phyloP scores from a whole-genome alignment of 2,888 invertebrate genomes.

The Eupithecia centaureata region DNA sequence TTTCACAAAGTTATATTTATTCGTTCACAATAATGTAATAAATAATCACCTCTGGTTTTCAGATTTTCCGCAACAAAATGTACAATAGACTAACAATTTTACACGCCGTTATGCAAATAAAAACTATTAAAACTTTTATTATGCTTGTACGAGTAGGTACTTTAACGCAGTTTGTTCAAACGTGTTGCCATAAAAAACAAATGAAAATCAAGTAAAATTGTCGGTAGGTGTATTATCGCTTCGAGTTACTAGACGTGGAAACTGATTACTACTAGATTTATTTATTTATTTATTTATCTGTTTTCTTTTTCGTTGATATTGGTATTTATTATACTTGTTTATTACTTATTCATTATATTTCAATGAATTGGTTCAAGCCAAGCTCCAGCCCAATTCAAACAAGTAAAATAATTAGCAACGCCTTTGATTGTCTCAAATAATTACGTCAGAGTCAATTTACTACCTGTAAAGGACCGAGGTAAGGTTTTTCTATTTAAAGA shows the following conservation, averaged over 20 bases:
- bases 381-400: neutral
- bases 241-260: neutral
- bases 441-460: too few relatives aligned
- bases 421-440: neutral
- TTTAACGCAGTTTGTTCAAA: neutral
- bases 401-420: neutral
- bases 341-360: neutral
- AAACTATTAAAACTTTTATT: conserved; percentile 32
- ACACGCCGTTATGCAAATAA: conserved; percentile 31
- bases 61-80: neutral
- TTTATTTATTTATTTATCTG: neutral
- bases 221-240: neutral
- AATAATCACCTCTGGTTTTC: neutral
- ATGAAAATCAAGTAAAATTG: neutral
- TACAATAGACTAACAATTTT: conserved; percentile 23
- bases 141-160: conserved; percentile 7
- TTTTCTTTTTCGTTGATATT: neutral
- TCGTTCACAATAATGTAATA: neutral
- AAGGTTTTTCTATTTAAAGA: too few relatives aligned
- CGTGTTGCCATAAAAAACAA: neutral
- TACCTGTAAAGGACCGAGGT: too few relatives aligned
- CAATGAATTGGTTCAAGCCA: neutral
- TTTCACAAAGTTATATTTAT: too few relatives aligned
- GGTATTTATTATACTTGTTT: neutral
- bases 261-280: neutral